These are phyloP conservation scores for Scaptomyza pallida DNA, from an alignment of 1,140 invertebrate species.

Conservation along the genomic window DNA sequence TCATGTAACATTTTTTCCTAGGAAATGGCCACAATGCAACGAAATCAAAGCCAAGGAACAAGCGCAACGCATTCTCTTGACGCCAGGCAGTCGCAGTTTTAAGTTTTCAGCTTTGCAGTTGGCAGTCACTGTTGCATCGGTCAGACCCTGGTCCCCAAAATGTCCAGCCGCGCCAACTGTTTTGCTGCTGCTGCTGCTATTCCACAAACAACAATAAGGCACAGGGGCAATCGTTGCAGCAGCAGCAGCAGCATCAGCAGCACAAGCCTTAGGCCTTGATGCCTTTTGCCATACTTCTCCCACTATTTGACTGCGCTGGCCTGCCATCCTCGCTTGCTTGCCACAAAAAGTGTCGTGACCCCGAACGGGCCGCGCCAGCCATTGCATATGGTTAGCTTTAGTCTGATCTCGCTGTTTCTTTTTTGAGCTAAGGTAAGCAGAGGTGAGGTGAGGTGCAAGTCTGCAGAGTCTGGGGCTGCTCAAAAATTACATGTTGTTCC, in stretches of 20 bases:
- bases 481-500: constrained; percentile 82
- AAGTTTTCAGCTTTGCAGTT: constrained; percentile 29
- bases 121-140: constrained; percentile 32
- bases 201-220: constrained; percentile 70
- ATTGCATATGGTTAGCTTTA: constrained; percentile 73
- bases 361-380: constrained; percentile 54
- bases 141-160: constrained; percentile 52
- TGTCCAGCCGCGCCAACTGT: constrained; percentile 69
- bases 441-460: constrained; percentile 39
- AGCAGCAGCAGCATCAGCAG: constrained; percentile 13
- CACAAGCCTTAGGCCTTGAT: constrained; percentile 49
- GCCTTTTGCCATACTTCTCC: constrained; percentile 80
- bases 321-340: constrained; percentile 54
- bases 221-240: constrained; percentile 28
- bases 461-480: constrained; percentile 40
- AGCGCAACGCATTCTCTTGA: constrained; percentile 81
- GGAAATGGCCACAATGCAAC: constrained; percentile 76
- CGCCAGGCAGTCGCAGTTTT: constrained; percentile 72
- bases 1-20: constrained; percentile 83
- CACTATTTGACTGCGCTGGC: constrained; percentile 73
- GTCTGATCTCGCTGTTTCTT: constrained; percentile 35
- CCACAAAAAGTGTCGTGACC: constrained; percentile 83
- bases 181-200: constrained; percentile 26
- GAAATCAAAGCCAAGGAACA: constrained; percentile 81
- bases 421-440: background rate